phyloP scores from a whole-genome alignment of 2,113 vertebrate species.

The Python bivittatus region DNA sequence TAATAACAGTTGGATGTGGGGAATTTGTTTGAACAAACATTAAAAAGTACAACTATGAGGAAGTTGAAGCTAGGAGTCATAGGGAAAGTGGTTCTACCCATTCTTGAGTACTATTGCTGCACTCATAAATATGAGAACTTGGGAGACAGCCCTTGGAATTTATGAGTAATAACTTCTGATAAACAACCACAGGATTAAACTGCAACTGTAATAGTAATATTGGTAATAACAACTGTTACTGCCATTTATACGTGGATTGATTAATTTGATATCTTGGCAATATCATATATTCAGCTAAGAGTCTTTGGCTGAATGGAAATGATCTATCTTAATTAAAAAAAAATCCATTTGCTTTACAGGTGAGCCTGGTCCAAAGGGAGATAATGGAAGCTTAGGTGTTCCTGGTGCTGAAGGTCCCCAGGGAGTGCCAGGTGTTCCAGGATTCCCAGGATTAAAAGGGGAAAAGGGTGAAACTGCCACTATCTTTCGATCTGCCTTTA shows the following conservation, averaged over 20 bases:
- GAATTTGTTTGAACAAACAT: neutral
- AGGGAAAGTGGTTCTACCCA: too few relatives aligned
- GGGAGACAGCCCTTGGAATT: neutral
- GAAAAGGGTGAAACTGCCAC: conserved; percentile 73
- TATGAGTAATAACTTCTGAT: neutral
- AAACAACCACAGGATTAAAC: neutral
- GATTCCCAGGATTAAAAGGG: conserved; percentile 73
- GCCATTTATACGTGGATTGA: neutral
- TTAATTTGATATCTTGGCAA: neutral
- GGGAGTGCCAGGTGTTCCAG: conserved; percentile 73
- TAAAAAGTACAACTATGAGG: neutral
- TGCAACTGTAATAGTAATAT: neutral
- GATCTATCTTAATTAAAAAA: neutral
- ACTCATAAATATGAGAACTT: neutral
- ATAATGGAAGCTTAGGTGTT: conserved; percentile 55
- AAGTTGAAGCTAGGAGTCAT: neutral
- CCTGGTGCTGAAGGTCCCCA: conserved; percentile 60
- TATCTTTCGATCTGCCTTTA: conserved; percentile 81
- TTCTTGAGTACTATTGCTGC: neutral
- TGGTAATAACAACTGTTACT: neutral
- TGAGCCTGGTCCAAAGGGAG: conserved; percentile 71
- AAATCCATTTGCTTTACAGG: conserved; percentile 63
- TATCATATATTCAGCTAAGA: neutral
- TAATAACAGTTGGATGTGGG: neutral
- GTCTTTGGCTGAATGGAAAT: neutral